Evolutionary conservation across 2,888 invertebrate species (phyloP), one percentile per base, ranked within the genome.

Genomic region (Acrocyrtus sp.): DNA sequence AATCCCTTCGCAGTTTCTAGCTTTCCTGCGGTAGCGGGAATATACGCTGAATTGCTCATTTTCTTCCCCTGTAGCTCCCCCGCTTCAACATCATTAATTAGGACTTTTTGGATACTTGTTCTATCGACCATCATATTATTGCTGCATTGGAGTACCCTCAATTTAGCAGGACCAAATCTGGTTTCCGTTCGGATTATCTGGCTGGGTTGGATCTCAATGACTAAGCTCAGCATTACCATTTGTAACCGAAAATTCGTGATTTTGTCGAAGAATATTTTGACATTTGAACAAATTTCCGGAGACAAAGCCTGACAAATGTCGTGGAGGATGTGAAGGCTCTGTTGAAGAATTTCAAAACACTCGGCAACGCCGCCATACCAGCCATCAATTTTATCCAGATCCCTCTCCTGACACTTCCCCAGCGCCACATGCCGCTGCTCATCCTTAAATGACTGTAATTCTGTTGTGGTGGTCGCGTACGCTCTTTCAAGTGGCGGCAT

Each of bases 141-240:
- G 21, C 17, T 51, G 21, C 43, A 45, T 10, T 50, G 24, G 1
- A 68, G 34, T 0, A 68, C 29, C 0, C 22, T 21, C 22, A 68
- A 34, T 10, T 27, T 24, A 0, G 60, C 19, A 0, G 68, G 60
- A 1, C 60, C 58, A 43, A 60, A 60, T 29, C 60, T 68, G 10
- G 68, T 26, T 4, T 10, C 17, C 12, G 26, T 43, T 22, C 68
- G 41, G 17, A 68, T 29, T 0, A 68, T 60, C 47, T 74, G 74
- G n/a, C 27, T 43, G 3, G 74, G 74, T n/a, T 74, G 65, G 19
- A 17, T 34, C 5, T 58, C 39, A 45, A 68, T 45, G 1, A 60
- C 68, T 10, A 68, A 15, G 21, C 60, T 45, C 0, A 12, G 17
- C 1, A 22, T 5, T 5, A 58, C 29, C 68, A 68, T 29, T 4